Percentiles rank a stretch among this genome's conserved stretches.
Evolutionary conservation across 2,888 invertebrate genomes (phyloP).

Genomic region (Meiosimyza decipiens): DNA sequence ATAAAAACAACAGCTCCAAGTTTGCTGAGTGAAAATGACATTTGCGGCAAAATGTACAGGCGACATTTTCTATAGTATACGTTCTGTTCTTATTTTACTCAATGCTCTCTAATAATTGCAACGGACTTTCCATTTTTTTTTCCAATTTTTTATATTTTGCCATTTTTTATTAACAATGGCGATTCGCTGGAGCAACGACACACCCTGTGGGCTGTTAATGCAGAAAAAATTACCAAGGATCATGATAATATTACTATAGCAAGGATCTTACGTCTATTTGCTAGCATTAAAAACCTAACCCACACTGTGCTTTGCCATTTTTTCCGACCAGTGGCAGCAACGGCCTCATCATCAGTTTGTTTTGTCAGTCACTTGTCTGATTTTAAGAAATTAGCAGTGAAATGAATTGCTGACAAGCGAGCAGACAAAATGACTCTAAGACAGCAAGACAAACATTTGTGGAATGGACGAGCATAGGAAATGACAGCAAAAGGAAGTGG

Average conservation of each 20-base stretch:
- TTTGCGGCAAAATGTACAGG: slow-evolving; percentile 18
- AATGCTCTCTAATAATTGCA: no score
- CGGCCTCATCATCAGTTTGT: neutral
- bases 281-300: neutral
- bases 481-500: no score
- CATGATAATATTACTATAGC: neutral
- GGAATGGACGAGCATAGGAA: no score
- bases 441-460: no score
- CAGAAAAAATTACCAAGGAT: slow-evolving; percentile 18
- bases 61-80: neutral
- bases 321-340: neutral
- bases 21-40: slow-evolving; percentile 26
- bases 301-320: neutral
- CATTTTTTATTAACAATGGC: slow-evolving; percentile 3
- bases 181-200: neutral
- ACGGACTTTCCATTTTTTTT: neutral
- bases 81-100: no score
- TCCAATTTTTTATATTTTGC: neutral
- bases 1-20: neutral
- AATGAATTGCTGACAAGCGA: slow-evolving; percentile 24
- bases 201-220: neutral
- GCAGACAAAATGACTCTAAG: no score
- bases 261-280: slow-evolving; percentile 39
- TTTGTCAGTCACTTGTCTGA: slow-evolving; percentile 28
- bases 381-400: slow-evolving; percentile 30